These are phyloP conservation scores for Gallinago jamesoni DNA, from an alignment of 2,113 vertebrate genomes.

Conservation along the genomic window DNA sequence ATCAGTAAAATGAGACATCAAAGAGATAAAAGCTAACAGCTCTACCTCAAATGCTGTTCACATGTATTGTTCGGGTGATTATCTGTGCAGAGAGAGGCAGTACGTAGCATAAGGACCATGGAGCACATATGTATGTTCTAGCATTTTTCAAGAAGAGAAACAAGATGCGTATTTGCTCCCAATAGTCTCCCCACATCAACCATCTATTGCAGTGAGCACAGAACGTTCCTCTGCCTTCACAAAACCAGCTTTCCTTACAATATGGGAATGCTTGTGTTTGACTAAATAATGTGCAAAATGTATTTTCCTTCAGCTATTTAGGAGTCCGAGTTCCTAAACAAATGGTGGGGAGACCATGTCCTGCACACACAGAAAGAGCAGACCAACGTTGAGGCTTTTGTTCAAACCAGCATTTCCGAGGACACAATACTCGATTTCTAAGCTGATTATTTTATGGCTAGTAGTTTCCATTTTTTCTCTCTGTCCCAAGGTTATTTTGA, in stretches of 20 bases:
- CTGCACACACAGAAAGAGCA: background rate
- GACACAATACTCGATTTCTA: background rate
- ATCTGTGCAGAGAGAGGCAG: background rate
- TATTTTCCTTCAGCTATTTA: background rate
- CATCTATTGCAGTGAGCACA: background rate
- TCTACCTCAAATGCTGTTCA: slow-evolving; percentile 42
- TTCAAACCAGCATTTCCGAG: slow-evolving; percentile 14
- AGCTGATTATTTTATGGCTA: background rate
- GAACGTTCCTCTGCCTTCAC: background rate
- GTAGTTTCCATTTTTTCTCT: background rate
- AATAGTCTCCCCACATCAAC: background rate
- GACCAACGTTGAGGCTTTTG: background rate
- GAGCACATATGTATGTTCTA: background rate
- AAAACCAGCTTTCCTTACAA: background rate
- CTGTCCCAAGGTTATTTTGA: background rate
- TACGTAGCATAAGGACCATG: background rate
- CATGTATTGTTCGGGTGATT: background rate
- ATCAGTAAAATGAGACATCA: slow-evolving; percentile 39
- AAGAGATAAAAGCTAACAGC: slow-evolving; percentile 40
- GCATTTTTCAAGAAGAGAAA: slow-evolving; percentile 1
- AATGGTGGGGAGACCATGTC: background rate
- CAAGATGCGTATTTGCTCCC: background rate
- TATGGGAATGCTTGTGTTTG: background rate
- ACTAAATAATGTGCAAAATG: background rate
- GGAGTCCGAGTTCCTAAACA: background rate